Evolutionary conservation across 1,140 invertebrate species (phyloP), one percentile per base, ranked within the genome.

Genomic region (Xylocopa sonorina): DNA sequence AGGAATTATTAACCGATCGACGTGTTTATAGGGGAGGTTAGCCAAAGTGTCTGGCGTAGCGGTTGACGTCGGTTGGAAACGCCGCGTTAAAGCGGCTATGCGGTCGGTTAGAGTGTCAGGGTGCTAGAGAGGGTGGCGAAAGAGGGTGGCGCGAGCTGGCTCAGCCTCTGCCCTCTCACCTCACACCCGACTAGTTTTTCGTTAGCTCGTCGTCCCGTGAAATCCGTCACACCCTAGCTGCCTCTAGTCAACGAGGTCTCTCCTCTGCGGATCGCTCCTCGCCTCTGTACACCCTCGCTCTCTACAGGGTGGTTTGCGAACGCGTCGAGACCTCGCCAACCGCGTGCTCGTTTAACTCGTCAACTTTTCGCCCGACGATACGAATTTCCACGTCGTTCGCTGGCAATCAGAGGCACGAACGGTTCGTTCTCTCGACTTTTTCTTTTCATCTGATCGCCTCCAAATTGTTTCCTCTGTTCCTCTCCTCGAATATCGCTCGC

Each of bases 171-270:
- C 85, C 83, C 85, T 89, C 86, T 89, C 87, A 83, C 87, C 88
- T 90, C 89, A 90, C 90, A 90, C 87, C 88, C 88, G 88, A 90
- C 88, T 91, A 89, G 89, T 91, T 91, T 91, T 91, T 91, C 88
- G 90, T 91, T 91, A 91, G 90, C 88, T 91, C 89, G 87, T 82
- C 86, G 88, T 91, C 89, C 90, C 90, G 89, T 91, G 88, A 91
- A 91, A 91, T 91, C 89, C 81, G 88, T 89, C 89, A 90, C 88
- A 88, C 82, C 79, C 83, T 81, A 78, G 62, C 84, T 64, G 64
- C 73, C 74, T 84, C 80, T 72, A 78, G 78, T 82, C 57, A 63
- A 53, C 69, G 57, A 63, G 57, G 46, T 12, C 57, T 62, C 43
- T 43, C 48, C 24, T 71, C 53, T 51, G 1, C 68, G 9, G 27